These are phyloP conservation scores for Engraulis encrasicolus DNA, from an alignment of 2,113 vertebrate genomes.

Conservation along the genomic window DNA sequence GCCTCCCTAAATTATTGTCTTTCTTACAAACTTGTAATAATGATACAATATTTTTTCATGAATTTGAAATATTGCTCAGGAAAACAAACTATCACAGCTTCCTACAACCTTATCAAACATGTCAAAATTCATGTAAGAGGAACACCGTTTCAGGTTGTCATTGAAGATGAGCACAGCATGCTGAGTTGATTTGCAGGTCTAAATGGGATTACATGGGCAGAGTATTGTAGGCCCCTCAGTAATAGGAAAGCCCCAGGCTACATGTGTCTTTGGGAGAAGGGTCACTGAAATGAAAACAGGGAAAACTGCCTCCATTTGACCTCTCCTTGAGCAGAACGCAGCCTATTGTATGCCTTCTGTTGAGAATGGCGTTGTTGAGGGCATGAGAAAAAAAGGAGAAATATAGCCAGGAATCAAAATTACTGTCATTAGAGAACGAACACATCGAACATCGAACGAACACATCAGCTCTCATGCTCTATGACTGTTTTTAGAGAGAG, in stretches of 20 bases:
- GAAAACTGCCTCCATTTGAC: not conserved
- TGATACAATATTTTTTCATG: no score
- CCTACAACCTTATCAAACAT: not conserved
- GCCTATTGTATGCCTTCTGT: not conserved
- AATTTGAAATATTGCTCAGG: no score
- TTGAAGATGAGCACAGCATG: not conserved
- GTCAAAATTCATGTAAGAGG: not conserved
- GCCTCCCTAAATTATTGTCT: no score
- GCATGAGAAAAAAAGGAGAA: not conserved
- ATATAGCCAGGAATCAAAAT: not conserved
- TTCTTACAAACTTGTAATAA: no score
- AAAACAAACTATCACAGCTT: not conserved
- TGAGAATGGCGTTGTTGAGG: not conserved
- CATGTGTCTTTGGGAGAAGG: not conserved
- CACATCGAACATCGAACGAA: no score
- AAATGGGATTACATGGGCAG: not conserved
- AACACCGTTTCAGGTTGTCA: not conserved
- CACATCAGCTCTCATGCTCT: not conserved
- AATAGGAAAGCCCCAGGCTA: not conserved
- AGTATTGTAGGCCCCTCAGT: not conserved
- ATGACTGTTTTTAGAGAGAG: not conserved
- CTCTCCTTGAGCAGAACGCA: not conserved
- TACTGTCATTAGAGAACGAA: not conserved
- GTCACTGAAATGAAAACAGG: not conserved
- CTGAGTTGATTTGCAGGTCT: not conserved